phyloP scores from a whole-genome alignment of 2,888 invertebrate species.

The Aphodius sticticus region DNA sequence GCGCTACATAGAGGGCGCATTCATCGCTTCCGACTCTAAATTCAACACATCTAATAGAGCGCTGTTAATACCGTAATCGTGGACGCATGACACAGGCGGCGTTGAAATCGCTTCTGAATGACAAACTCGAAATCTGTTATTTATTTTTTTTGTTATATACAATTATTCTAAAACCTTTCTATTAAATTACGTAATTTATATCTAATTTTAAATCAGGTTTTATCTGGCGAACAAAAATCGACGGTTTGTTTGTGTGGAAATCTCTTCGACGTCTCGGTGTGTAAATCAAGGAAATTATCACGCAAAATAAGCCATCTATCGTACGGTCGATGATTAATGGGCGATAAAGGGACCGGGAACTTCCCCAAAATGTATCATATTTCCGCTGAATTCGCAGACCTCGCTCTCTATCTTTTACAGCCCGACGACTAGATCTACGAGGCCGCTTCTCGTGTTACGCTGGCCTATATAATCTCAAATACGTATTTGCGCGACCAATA shows the following conservation, averaged over 20 bases:
- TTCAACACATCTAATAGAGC: background rate
- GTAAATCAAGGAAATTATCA: background rate
- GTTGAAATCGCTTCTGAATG: background rate
- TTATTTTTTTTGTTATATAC: too few species aligned
- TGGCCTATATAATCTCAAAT: background rate
- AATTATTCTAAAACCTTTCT: too few species aligned
- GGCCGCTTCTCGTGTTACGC: background rate
- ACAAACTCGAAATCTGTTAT: background rate
- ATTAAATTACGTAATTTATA: too few species aligned
- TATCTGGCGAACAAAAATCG: background rate
- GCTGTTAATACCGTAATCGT: background rate
- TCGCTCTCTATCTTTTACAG: background rate
- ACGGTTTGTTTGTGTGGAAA: background rate
- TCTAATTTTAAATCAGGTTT: background rate
- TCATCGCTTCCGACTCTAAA: background rate
- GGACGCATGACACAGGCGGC: background rate
- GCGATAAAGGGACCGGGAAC: background rate
- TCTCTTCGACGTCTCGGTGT: background rate
- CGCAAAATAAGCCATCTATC: slow-evolving; percentile 4
- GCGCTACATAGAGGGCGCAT: background rate
- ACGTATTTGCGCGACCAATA: background rate
- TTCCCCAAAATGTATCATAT: background rate
- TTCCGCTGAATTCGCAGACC: background rate
- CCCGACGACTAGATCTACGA: background rate
- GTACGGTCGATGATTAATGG: background rate